Evolutionary conservation across 2,888 invertebrate species (phyloP).

Genomic region (Sipunculus nudus): DNA sequence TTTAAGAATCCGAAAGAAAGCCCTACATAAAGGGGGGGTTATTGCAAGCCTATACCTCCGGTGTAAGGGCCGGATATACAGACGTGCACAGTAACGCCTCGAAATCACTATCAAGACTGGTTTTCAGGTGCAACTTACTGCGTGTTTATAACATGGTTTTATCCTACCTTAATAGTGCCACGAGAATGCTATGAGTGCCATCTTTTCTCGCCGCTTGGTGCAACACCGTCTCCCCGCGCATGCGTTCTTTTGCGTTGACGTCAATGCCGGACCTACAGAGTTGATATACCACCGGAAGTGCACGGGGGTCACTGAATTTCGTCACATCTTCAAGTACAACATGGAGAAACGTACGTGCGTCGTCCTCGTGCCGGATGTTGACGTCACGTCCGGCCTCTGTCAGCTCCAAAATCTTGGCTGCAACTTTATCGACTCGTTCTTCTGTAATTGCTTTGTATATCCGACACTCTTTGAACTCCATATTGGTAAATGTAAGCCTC

Average conservation of each 20-base stretch:
- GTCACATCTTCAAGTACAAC: conserved; percentile 48
- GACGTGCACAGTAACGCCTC: no score
- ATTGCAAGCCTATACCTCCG: no score
- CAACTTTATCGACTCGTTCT: conserved; percentile 45
- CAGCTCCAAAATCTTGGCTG: conserved; percentile 47
- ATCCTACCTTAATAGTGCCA: conserved; percentile 56
- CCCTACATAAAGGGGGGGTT: no score
- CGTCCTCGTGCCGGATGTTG: conserved; percentile 47
- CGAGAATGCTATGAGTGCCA: conserved; percentile 50
- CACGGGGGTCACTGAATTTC: conserved; percentile 49
- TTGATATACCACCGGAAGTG: conserved; percentile 54
- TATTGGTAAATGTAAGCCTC: no score
- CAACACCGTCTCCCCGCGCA: conserved; percentile 47
- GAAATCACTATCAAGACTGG: no score
- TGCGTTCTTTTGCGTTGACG: conserved; percentile 48
- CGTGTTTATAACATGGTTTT: no score
- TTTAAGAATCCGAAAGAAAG: no score
- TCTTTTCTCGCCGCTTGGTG: conserved; percentile 50
- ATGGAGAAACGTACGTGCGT: conserved; percentile 52
- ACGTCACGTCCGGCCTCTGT: conserved; percentile 52
- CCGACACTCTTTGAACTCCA: conserved; percentile 19
- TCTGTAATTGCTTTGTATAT: conserved; percentile 67
- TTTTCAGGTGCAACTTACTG: no score
- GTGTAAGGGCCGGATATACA: no score
- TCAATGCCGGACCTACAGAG: conserved; percentile 54